Percentiles rank a stretch among this genome's conserved stretches.
phyloP scores from a whole-genome alignment of 2,797 vertebrate genomes.

The Sorex maritimensis region DNA sequence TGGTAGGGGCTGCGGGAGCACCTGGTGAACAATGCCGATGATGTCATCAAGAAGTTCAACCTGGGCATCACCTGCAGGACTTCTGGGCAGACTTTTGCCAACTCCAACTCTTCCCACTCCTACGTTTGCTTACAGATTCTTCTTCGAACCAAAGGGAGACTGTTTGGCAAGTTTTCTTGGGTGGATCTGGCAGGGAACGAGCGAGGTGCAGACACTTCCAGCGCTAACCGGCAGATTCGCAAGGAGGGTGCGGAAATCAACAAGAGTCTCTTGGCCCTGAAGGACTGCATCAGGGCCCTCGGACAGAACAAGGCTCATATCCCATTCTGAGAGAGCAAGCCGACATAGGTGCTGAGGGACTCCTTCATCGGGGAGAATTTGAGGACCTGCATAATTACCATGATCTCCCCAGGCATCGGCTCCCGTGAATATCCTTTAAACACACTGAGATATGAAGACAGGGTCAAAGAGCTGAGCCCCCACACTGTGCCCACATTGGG shows the following conservation, averaged over 20 bases:
- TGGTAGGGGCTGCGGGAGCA: constrained; percentile 96
- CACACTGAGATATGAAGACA: constrained; percentile 98
- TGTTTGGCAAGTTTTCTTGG: constrained; percentile 97
- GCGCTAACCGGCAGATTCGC: constrained; percentile 95
- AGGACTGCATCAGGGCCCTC: constrained; percentile 98
- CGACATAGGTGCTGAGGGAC: constrained; percentile 98
- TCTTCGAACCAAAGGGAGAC: constrained; percentile 92
- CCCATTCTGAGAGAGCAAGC: constrained; percentile 98
- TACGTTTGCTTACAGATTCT: constrained; percentile 97
- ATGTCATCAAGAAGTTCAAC: constrained; percentile 95
- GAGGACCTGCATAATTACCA: constrained; percentile 98
- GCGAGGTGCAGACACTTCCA: constrained; percentile 95
- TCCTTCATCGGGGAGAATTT: constrained; percentile 98
- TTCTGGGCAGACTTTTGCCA: constrained; percentile 98
- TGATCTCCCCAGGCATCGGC: constrained; percentile 97
- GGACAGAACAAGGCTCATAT: constrained; percentile 98
- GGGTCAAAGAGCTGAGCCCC: constrained; percentile 96
- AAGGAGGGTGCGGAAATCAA: constrained; percentile 98
- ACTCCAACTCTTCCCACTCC: constrained; percentile 97
- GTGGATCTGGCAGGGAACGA: constrained; percentile 98
- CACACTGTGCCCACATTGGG: constrained; percentile 85
- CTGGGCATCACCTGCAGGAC: constrained; percentile 90
- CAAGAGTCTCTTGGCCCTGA: constrained; percentile 97
- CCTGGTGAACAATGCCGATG: constrained; percentile 93
- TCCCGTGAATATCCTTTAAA: constrained; percentile 99